Conservation (phyloP, 2,113 vertebrate species). For the Rostratula benghalensis region DNA sequence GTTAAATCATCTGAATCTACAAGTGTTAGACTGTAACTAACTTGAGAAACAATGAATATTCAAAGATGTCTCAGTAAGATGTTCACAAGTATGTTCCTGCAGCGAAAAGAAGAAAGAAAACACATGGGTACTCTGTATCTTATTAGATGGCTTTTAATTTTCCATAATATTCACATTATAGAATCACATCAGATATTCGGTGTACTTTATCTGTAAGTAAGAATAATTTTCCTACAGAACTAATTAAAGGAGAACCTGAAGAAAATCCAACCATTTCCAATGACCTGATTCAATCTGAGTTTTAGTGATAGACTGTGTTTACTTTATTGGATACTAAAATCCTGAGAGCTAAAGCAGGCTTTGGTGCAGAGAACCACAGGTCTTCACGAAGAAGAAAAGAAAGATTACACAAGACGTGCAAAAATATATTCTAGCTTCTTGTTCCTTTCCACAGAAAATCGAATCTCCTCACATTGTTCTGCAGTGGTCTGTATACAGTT, state of each 20-base stretch:
- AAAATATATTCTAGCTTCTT: neutral
- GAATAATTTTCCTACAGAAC: neutral
- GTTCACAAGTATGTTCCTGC: neutral
- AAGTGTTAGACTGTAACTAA: neutral
- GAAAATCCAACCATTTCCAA: neutral
- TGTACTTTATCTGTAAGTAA: neutral
- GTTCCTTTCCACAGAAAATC: neutral
- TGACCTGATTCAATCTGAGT: neutral
- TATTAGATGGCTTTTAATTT: neutral
- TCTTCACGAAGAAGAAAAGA: neutral
- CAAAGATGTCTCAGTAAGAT: neutral
- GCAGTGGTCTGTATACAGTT: neutral
- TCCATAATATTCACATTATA: neutral
- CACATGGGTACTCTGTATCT: neutral
- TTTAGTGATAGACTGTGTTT: neutral
- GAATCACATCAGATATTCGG: neutral
- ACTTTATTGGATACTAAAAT: neutral
- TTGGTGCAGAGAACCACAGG: fast-evolving
- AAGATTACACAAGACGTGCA: neutral
- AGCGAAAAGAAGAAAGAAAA: neutral
- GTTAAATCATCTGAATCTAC: neutral
- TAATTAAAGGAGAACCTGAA: neutral
- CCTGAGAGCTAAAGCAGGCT: neutral
- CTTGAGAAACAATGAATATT: neutral
- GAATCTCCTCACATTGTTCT: neutral